Evolutionary conservation across 2,797 vertebrate species (phyloP).

Genomic region (Columba guinea): DNA sequence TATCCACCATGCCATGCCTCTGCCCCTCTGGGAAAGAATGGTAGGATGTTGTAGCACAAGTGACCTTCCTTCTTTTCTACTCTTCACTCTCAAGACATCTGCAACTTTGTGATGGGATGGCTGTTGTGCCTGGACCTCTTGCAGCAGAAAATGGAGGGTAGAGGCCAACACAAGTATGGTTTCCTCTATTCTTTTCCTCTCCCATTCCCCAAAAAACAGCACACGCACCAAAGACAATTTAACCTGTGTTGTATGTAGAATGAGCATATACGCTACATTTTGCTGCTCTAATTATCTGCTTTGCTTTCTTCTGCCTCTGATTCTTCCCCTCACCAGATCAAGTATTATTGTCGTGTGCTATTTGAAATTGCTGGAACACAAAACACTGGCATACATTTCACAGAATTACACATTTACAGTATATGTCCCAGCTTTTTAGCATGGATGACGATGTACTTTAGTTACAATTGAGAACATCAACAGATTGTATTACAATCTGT

Average conservation of each 20-base stretch:
- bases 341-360: background rate
- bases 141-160: background rate
- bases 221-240: background rate
- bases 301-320: background rate
- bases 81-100: background rate
- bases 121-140: background rate
- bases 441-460: conserved; percentile 58
- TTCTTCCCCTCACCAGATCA: background rate
- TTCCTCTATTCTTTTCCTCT: background rate
- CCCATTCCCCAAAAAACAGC: background rate
- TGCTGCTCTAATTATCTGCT: background rate
- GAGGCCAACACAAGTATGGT: background rate
- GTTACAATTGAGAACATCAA: conserved; percentile 63
- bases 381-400: conserved; percentile 16
- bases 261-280: background rate
- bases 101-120: background rate
- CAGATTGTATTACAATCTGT: conserved; percentile 80
- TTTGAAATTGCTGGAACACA: conserved; percentile 4
- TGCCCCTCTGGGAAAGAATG: background rate
- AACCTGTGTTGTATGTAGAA: background rate
- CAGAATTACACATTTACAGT: conserved; percentile 37
- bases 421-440: conserved; percentile 42
- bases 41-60: background rate
- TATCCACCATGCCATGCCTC: background rate
- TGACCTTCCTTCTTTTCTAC: background rate